Percentiles rank a stretch among this genome's conserved stretches.
These are phyloP conservation scores for Lasioglossum calceatum DNA, from an alignment of 2,888 invertebrate genomes.

Conservation along the genomic window DNA sequence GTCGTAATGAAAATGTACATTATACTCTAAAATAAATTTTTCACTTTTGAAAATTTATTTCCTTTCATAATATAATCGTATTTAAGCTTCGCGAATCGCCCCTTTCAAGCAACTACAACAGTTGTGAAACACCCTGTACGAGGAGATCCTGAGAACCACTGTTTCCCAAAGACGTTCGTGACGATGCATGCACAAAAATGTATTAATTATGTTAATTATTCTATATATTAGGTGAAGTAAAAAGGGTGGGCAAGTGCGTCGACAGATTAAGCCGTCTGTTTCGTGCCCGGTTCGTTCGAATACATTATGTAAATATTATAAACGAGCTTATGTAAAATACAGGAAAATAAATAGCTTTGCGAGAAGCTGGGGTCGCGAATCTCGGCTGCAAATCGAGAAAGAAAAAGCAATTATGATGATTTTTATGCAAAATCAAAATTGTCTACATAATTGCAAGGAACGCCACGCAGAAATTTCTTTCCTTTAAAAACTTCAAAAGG, in stretches of 20 bases:
- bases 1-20: too few relatives aligned
- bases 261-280: background rate
- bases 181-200: background rate
- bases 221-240: too few relatives aligned
- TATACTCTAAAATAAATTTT: too few relatives aligned
- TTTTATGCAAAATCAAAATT: background rate
- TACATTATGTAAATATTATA: background rate
- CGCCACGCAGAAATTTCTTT: too few relatives aligned
- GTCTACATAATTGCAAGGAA: background rate
- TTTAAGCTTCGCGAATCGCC: too few relatives aligned
- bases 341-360: background rate
- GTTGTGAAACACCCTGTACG: too few relatives aligned
- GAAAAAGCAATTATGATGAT: background rate
- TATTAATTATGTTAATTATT: background rate
- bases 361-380: background rate
- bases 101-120: too few relatives aligned
- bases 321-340: constrained; percentile 1
- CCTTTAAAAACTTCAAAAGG: too few relatives aligned
- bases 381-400: background rate
- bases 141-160: too few relatives aligned
- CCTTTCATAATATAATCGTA: too few relatives aligned
- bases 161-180: background rate
- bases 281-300: background rate
- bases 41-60: too few relatives aligned
- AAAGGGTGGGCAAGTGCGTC: background rate